phyloP scores from a whole-genome alignment of 2,888 invertebrate genomes.

The Lacanobia wlatinum region DNA sequence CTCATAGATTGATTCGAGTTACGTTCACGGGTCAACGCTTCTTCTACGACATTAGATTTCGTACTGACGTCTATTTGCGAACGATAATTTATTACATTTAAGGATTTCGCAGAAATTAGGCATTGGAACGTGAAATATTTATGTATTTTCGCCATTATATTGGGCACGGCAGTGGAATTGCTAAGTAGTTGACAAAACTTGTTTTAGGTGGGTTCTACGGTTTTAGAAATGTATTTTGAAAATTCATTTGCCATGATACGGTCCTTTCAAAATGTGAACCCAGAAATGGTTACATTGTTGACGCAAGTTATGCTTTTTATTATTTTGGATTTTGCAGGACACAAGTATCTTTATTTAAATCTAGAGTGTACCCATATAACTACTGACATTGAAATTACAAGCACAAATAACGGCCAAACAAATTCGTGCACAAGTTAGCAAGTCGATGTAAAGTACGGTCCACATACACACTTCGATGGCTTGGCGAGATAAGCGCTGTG shows the following conservation, averaged over 20 bases:
- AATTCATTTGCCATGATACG: slow-evolving; percentile 4
- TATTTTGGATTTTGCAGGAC: neutral
- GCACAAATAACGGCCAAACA: slow-evolving; percentile 49
- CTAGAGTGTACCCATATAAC: slow-evolving; percentile 21
- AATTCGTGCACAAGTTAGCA: slow-evolving; percentile 60
- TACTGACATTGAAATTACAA: slow-evolving; percentile 31
- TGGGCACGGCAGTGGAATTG: slow-evolving; percentile 44
- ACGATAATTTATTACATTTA: slow-evolving; percentile 50
- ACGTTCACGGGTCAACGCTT: slow-evolving; percentile 61
- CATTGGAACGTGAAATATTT: slow-evolving; percentile 50
- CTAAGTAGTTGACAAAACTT: slow-evolving; percentile 32
- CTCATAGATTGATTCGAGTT: slow-evolving; percentile 58
- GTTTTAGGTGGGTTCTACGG: slow-evolving; percentile 23
- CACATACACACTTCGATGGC: slow-evolving; percentile 59
- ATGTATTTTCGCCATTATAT: slow-evolving; percentile 47
- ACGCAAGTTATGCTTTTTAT: neutral
- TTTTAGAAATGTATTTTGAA: slow-evolving; percentile 15
- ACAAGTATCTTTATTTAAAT: neutral
- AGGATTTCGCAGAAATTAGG: slow-evolving; percentile 51
- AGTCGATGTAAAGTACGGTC: slow-evolving; percentile 56
- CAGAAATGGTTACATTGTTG: neutral
- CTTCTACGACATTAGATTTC: slow-evolving; percentile 47
- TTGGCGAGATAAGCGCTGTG: slow-evolving; percentile 52
- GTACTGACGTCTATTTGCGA: slow-evolving; percentile 46
- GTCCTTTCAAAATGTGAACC: neutral